Conservation (phyloP, 35 echinoderm and acorn worm genomes). For the Ptychodera flava region DNA sequence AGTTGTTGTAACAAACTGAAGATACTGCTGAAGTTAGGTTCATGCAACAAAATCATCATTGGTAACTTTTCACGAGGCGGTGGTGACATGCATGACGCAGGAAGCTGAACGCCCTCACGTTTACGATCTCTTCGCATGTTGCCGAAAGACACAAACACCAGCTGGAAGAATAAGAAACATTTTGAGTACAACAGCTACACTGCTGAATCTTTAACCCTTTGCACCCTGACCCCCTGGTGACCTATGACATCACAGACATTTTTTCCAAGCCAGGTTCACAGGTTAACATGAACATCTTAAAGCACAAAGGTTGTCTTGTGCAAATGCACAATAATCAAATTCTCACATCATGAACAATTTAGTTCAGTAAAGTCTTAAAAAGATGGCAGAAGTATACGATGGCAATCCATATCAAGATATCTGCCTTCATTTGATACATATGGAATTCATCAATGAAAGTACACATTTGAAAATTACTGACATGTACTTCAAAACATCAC, state of each 20-base stretch:
- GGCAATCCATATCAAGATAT: too few relatives aligned
- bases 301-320: not conserved
- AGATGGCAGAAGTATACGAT: too few relatives aligned
- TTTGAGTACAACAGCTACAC: too few relatives aligned
- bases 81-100: slow-evolving; percentile 61
- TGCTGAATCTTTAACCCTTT: too few relatives aligned
- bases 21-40: slow-evolving; percentile 64
- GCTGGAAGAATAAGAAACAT: slow-evolving; percentile 14
- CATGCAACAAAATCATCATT: slow-evolving; percentile 71
- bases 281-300: not conserved
- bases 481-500: too few relatives aligned
- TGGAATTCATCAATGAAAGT: too few relatives aligned
- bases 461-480: too few relatives aligned
- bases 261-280: too few relatives aligned
- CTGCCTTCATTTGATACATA: too few relatives aligned
- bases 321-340: not conserved
- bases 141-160: slow-evolving; percentile 86
- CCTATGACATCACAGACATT: too few relatives aligned
- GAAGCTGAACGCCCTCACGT: slow-evolving; percentile 61
- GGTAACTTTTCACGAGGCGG: slow-evolving; percentile 68
- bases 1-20: slow-evolving; percentile 64
- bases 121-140: slow-evolving; percentile 67
- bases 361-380: too few relatives aligned
- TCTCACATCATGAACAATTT: not conserved
- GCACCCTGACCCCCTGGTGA: too few relatives aligned